These are phyloP conservation scores for Tenthredo scrophulariae DNA, from an alignment of 2,888 invertebrate genomes.

Conservation along the genomic window DNA sequence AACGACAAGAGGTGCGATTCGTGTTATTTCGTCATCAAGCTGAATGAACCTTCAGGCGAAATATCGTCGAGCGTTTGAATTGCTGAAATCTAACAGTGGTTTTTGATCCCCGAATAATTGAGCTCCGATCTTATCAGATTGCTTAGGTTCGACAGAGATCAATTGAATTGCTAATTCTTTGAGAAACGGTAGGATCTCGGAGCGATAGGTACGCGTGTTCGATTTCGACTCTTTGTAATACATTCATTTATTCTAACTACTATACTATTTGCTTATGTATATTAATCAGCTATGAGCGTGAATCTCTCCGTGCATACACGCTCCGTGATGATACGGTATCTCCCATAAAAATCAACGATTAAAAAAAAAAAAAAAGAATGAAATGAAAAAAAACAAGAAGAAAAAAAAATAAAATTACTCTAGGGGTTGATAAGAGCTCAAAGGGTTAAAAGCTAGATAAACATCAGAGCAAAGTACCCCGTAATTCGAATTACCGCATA, in stretches of 20 bases:
- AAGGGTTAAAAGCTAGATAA: conserved; percentile 29
- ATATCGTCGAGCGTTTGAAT: background rate
- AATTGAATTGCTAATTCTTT: conserved; percentile 15
- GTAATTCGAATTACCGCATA: conserved; percentile 31
- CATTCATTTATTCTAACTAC: background rate
- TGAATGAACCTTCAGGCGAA: background rate
- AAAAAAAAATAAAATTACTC: background rate
- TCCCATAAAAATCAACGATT: background rate
- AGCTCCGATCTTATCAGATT: background rate
- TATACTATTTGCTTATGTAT: background rate
- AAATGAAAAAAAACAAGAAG: background rate
- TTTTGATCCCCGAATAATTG: conserved; percentile 20
- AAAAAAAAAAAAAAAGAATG: background rate
- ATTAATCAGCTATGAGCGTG: background rate
- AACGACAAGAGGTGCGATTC: background rate
- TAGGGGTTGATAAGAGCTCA: background rate
- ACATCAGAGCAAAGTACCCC: conserved; percentile 27
- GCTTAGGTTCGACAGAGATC: background rate
- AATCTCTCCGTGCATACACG: background rate
- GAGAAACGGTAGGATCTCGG: background rate
- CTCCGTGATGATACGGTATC: background rate
- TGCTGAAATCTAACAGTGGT: background rate
- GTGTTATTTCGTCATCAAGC: background rate
- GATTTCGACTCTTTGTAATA: background rate
- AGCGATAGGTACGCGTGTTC: background rate